Conservation (phyloP, 1,140 invertebrate genomes). For the Batillaria attramentaria region DNA sequence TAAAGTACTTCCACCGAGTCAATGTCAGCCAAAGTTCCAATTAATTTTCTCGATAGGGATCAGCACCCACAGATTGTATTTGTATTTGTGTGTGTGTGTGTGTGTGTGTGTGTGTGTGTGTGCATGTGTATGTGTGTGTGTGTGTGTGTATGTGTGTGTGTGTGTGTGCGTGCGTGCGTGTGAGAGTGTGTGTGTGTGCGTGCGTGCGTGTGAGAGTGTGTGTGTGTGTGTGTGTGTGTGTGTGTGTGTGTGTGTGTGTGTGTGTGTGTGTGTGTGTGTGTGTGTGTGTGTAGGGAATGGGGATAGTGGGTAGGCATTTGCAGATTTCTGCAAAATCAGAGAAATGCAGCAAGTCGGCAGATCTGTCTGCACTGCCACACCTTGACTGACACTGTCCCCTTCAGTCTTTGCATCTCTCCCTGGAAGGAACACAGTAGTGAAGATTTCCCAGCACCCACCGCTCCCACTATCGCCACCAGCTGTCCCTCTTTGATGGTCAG, state of each 20-base stretch:
- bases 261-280: neutral
- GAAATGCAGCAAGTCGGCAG: neutral
- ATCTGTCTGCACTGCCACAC: constrained; percentile 28
- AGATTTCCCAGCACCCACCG: constrained; percentile 81
- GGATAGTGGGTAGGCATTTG: neutral
- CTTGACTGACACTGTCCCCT: constrained; percentile 80
- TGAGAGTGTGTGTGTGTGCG: neutral
- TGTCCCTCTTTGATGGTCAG: constrained; percentile 58
- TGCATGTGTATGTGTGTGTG: no score
- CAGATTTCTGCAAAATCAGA: neutral
- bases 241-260: constrained; percentile 14
- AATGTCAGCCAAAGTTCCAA: no score
- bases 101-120: no score
- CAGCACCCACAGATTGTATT: no score
- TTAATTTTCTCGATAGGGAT: no score
- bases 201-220: constrained; percentile 12
- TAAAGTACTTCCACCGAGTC: no score
- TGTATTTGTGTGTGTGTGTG: no score
- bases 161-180: neutral
- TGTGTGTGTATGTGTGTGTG: neutral
- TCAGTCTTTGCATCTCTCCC: constrained; percentile 69
- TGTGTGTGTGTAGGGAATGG: neutral
- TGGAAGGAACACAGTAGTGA: constrained; percentile 78
- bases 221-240: constrained; percentile 24
- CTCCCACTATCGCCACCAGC: constrained; percentile 73